Conservation (phyloP, 2,797 vertebrate genomes). For the Philypnodon macrostomus region DNA sequence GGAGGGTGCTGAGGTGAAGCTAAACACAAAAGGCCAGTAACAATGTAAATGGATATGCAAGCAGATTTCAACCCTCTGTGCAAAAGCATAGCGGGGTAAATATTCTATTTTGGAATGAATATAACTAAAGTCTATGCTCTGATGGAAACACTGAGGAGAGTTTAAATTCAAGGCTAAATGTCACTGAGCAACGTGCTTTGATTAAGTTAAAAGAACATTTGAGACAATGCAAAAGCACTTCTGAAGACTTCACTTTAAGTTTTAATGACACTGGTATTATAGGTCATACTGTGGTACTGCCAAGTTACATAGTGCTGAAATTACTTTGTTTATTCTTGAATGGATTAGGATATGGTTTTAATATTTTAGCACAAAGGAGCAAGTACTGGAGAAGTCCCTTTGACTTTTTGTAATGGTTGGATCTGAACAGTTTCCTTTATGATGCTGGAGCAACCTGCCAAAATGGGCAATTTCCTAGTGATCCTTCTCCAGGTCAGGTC, state of each 20-base stretch:
- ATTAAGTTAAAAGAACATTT: conserved; percentile 18
- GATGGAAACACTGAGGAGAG: conserved; percentile 13
- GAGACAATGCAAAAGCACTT: conserved; percentile 12
- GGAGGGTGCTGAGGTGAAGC: conserved; percentile 52
- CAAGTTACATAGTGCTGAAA: no score
- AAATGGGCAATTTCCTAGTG: no score
- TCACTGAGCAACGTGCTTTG: conserved; percentile 18
- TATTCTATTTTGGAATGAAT: neutral
- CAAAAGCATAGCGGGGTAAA: neutral
- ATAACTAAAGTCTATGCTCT: neutral
- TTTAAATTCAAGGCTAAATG: conserved; percentile 16
- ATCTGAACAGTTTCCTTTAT: no score
- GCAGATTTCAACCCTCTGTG: neutral
- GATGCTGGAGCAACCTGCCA: no score
- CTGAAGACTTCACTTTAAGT: conserved; percentile 14
- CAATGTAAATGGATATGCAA: conserved; percentile 8
- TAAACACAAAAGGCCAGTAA: conserved; percentile 11
- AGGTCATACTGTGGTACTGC: neutral
- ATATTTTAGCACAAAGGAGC: no score
- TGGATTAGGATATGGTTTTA: no score
- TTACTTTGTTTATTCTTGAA: no score
- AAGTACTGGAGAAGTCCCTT: conserved; percentile 1
- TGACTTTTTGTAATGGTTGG: no score
- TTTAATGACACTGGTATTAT: conserved; percentile 13
- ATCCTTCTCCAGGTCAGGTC: no score